Conservation (phyloP, 2,113 vertebrate genomes). For the Prionailurus viverrinus region DNA sequence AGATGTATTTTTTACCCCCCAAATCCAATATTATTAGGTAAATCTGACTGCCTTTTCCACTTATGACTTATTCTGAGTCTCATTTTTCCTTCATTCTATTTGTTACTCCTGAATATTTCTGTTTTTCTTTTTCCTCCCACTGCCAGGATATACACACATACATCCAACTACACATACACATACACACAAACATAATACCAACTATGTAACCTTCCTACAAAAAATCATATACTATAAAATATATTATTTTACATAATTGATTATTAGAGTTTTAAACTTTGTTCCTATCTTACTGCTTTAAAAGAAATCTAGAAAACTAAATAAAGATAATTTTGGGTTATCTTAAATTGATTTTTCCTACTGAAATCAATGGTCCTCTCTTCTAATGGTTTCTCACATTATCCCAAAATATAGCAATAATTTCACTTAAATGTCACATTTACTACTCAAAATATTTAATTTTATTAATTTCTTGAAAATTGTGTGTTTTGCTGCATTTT, state of each 20-base stretch:
- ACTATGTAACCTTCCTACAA: background rate
- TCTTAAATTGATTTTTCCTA: slow-evolving; percentile 35
- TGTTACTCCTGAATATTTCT: background rate
- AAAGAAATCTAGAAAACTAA: slow-evolving; percentile 35
- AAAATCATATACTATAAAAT: slow-evolving; percentile 20
- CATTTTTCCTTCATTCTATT: slow-evolving; percentile 15
- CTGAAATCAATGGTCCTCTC: background rate
- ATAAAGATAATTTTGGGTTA: background rate
- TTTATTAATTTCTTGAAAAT: slow-evolving; percentile 44
- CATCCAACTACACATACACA: background rate
- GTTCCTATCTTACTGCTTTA: background rate
- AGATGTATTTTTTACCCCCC: background rate
- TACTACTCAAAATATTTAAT: slow-evolving; percentile 38
- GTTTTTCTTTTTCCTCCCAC: slow-evolving; percentile 1
- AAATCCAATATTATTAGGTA: slow-evolving; percentile 9
- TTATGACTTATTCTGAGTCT: background rate
- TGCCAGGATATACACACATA: background rate
- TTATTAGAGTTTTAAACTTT: slow-evolving; percentile 10
- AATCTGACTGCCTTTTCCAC: background rate
- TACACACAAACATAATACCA: background rate
- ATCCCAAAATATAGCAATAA: background rate
- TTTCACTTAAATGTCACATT: background rate
- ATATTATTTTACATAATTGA: background rate
- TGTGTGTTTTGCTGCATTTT: background rate
- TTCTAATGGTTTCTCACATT: slow-evolving; percentile 23